phyloP scores from a whole-genome alignment of 2,797 vertebrate genomes.

The Antennarius maculatus region DNA sequence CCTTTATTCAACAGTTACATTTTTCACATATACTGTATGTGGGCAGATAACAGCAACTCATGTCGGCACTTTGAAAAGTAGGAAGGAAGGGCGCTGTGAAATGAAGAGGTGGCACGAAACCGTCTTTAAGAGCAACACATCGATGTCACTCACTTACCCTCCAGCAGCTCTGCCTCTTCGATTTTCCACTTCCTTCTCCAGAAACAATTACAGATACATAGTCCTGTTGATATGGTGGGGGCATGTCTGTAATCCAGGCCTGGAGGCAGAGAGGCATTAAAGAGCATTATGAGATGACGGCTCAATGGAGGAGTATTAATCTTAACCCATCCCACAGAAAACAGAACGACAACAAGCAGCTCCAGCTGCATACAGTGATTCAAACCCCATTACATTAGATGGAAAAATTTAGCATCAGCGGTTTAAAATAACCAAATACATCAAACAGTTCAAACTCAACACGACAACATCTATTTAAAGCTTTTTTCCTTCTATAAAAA shows the following conservation, averaged over 20 bases:
- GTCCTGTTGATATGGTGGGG: slow-evolving; percentile 81
- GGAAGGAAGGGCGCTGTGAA: not conserved
- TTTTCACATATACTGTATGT: not conserved
- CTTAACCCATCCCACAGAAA: not conserved
- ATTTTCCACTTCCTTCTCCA: slow-evolving; percentile 65
- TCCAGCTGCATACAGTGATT: too few relatives aligned
- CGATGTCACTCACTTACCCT: slow-evolving; percentile 78
- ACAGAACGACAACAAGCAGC: too few relatives aligned
- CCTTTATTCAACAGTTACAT: not conserved
- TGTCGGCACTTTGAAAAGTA: not conserved
- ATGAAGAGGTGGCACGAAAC: not conserved
- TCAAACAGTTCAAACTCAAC: too few relatives aligned
- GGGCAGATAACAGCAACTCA: not conserved
- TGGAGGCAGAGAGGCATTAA: slow-evolving; percentile 39
- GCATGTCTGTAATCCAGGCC: slow-evolving; percentile 78
- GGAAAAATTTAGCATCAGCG: too few relatives aligned
- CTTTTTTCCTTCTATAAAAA: too few relatives aligned
- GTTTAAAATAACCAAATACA: too few relatives aligned
- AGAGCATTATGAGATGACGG: not conserved
- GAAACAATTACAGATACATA: slow-evolving; percentile 87
- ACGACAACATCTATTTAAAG: too few relatives aligned
- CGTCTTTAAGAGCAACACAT: not conserved
- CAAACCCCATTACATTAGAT: too few relatives aligned
- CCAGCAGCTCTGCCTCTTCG: slow-evolving; percentile 90
- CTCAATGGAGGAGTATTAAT: not conserved